Conservation (phyloP, 1,140 invertebrate species). For the Drosophila melanogaster region DNA sequence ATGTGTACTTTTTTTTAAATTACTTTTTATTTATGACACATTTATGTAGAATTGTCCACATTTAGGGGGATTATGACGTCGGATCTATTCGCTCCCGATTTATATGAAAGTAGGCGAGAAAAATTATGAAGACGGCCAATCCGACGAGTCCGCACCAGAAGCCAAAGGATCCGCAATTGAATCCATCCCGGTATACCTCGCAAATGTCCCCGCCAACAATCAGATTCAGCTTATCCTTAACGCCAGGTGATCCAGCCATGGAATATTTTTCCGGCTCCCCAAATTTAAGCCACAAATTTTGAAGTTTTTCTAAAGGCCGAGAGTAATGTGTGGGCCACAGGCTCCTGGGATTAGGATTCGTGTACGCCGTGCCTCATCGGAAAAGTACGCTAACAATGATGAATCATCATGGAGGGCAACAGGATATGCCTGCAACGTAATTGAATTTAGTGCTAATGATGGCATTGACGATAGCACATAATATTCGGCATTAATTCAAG, state of each 20-base stretch:
- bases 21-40: slow-evolving; percentile 4
- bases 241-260: slow-evolving; percentile 12
- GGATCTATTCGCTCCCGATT: slow-evolving; percentile 18
- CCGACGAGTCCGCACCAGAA: slow-evolving; percentile 30
- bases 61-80: not conserved
- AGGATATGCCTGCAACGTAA: slow-evolving; percentile 50
- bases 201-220: slow-evolving; percentile 10
- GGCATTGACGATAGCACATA: slow-evolving; percentile 76
- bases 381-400: slow-evolving; percentile 63
- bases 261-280: not conserved
- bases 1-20: too few species aligned
- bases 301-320: slow-evolving; percentile 6
- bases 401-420: slow-evolving; percentile 53
- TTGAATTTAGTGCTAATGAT: slow-evolving; percentile 83
- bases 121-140: slow-evolving; percentile 21
- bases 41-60: not conserved
- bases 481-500: slow-evolving; percentile 79
- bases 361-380: not conserved
- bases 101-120: slow-evolving; percentile 22
- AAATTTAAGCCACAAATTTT: slow-evolving; percentile 25
- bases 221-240: slow-evolving; percentile 10
- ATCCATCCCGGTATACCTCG: slow-evolving; percentile 55
- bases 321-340: slow-evolving; percentile 25
- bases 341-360: slow-evolving; percentile 33
- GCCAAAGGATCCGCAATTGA: slow-evolving; percentile 20